Evolutionary conservation across 2,113 vertebrate species (phyloP), one percentile per base, ranked within the genome.

Genomic region (Percopsis transmontana): DNA sequence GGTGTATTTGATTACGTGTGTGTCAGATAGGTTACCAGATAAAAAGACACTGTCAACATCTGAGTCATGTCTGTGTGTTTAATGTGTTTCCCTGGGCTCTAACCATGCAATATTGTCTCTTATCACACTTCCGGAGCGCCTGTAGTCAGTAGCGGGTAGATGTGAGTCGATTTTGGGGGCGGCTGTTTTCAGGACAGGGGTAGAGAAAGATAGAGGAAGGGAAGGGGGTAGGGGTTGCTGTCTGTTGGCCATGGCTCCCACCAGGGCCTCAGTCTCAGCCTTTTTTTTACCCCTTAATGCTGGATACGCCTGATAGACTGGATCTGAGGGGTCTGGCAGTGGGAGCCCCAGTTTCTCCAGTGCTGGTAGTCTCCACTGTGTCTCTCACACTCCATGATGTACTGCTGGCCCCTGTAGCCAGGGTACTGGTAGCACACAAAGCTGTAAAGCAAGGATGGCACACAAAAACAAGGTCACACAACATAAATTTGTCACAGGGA

Each of bases 381-480:
- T 73, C 87, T 90, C 84, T 94, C 92, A 55, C 91, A 93, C 89
- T 92, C 92, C 92, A 93, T 93, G 85, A 94, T 93, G 88, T 94
- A 94, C 89, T 94, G 92, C 85, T 92, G 89, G 54, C 92, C 92
- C 60, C 90, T 92, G 88, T 93, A 94, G 59, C 92, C 92, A 1
- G 92, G 88, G 78, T 84, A 89, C 89, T 94, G 90, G 85, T 94
- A 94, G 89, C 92, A 94, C 79, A 94, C 92, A 24, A 92, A 94
- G 72, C 92, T 93, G 77, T 5, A 54, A 56, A 62, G 15, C 21
- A 51, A 48, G 62, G 4, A 41, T 44, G 57, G 15, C 39, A 42
- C 23, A 48, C n/a, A n/a, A n/a, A 52, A 15, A 52, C 12, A 54
- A 18, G 2, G 6, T 14, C 23, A 12, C 2, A 8, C n/a, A n/a